Evolutionary conservation across 2,888 invertebrate genomes (phyloP).

Genomic region (Melolontha melolontha): DNA sequence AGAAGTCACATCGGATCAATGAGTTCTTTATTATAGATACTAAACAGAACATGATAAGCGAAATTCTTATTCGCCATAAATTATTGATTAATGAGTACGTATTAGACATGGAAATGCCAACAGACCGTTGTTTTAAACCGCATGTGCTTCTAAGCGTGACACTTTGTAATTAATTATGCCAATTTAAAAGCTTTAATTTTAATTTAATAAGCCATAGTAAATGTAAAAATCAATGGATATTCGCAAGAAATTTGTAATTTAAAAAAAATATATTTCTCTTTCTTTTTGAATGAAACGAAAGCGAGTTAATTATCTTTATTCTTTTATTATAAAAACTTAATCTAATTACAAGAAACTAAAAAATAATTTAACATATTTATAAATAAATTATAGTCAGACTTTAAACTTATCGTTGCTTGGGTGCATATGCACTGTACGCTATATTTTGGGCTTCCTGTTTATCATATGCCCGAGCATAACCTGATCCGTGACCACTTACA

Average conservation of each 20-base stretch:
- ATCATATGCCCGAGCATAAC: constrained; percentile 77
- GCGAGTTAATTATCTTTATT: not conserved
- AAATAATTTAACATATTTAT: constrained; percentile 55
- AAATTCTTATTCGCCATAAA: constrained; percentile 2
- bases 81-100: constrained; percentile 5
- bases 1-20: not conserved
- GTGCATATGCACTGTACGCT: constrained; percentile 69
- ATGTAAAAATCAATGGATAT: too few species aligned
- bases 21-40: constrained; percentile 13
- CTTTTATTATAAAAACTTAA: constrained; percentile 33
- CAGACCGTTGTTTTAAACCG: constrained; percentile 1
- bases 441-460: constrained; percentile 68
- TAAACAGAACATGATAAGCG: constrained; percentile 23
- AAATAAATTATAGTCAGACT: constrained; percentile 43
- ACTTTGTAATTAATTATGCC: not conserved
- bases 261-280: too few species aligned
- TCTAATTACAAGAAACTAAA: constrained; percentile 48
- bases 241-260: too few species aligned
- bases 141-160: not conserved
- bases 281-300: not conserved
- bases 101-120: not conserved
- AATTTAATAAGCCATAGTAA: not conserved
- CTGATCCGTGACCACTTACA: constrained; percentile 73
- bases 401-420: constrained; percentile 54
- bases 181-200: not conserved